Evolutionary conservation across 2,113 vertebrate genomes (phyloP).

Genomic region (Melanostigma gelatinosum): DNA sequence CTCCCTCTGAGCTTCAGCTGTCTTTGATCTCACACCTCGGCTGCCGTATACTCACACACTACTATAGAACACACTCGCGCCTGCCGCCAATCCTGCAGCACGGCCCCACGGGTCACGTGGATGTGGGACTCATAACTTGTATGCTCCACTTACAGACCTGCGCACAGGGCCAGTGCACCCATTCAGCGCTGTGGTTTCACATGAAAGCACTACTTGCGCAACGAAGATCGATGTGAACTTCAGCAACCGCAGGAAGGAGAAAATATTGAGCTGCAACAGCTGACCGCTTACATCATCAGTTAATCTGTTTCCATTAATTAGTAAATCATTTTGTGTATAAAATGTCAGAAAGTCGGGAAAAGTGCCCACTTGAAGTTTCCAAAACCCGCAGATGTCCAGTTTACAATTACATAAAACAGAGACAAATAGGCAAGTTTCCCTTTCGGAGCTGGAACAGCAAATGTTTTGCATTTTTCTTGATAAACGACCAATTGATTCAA

Average conservation of each 20-base stretch:
- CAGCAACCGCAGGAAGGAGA: not conserved
- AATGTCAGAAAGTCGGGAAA: not conserved
- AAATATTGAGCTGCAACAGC: not conserved
- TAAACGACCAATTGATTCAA: not conserved
- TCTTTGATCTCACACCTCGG: conserved; percentile 74
- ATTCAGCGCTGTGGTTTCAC: not conserved
- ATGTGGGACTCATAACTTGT: conserved; percentile 41
- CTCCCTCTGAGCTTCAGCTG: conserved; percentile 74
- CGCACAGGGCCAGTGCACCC: conserved; percentile 22
- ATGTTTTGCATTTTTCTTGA: conserved; percentile 6
- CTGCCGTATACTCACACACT: conserved; percentile 48
- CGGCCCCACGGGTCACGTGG: conserved; percentile 43
- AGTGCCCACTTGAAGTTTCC: not conserved
- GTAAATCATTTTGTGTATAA: not conserved
- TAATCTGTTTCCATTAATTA: not conserved
- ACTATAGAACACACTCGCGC: conserved; percentile 54
- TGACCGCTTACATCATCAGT: not conserved
- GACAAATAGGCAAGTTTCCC: not conserved
- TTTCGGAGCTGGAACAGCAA: conserved; percentile 4
- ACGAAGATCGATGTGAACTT: conserved; percentile 11
- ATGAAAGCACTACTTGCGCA: not conserved
- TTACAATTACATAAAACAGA: not conserved
- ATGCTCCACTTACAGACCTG: conserved; percentile 34
- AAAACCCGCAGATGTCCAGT: not conserved
- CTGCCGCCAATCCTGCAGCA: conserved; percentile 50